Evolutionary conservation across 2,888 invertebrate species (phyloP).

Genomic region (Theretra japonica): DNA sequence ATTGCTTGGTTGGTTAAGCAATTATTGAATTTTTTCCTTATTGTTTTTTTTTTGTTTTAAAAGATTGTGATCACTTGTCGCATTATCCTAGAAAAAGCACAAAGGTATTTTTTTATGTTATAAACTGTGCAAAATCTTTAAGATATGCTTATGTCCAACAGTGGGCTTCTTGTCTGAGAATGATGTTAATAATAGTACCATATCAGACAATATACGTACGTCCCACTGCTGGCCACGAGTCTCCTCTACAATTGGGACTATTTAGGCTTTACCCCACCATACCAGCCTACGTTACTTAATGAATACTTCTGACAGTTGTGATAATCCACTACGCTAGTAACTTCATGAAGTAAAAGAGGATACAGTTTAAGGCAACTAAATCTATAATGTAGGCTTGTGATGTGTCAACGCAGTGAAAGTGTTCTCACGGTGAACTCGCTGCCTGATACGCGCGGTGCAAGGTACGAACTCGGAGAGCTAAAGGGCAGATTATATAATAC

Average conservation of each 20-base stretch:
- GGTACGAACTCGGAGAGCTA: slow-evolving; percentile 9
- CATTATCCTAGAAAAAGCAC: no score
- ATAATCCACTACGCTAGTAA: no score
- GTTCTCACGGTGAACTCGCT: slow-evolving; percentile 60
- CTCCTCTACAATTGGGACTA: no score
- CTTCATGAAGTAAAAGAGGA: not conserved
- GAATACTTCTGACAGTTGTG: no score
- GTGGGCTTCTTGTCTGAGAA: not conserved
- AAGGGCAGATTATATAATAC: not conserved
- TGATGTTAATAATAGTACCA: not conserved
- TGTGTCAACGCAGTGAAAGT: slow-evolving; percentile 62
- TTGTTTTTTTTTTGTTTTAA: no score
- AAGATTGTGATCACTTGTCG: no score
- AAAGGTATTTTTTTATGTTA: no score
- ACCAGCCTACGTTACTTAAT: no score
- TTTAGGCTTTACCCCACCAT: no score
- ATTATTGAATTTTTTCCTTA: no score
- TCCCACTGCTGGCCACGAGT: no score
- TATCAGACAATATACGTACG: no score
- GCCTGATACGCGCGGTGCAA: slow-evolving; percentile 2
- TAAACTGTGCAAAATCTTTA: not conserved
- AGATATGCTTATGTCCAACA: not conserved
- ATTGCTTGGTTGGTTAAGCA: not conserved
- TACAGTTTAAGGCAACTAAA: not conserved
- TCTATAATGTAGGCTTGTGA: slow-evolving; percentile 39